Evolutionary conservation across 2,113 vertebrate genomes (phyloP).

Genomic region (Rhombomys opimus): DNA sequence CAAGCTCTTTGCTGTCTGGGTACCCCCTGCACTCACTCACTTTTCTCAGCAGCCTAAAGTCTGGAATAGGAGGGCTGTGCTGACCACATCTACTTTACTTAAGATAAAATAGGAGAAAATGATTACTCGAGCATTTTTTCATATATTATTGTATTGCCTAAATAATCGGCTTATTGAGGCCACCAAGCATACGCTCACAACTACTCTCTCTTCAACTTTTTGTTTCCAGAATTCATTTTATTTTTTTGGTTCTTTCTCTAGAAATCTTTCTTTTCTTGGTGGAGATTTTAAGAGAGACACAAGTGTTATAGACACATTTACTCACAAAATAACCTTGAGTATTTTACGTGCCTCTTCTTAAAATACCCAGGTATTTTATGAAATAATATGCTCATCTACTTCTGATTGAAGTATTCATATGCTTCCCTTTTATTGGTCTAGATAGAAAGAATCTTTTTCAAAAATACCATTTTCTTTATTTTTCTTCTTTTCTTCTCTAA

Average conservation of each 20-base stretch:
- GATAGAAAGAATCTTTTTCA: not conserved
- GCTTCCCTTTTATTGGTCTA: not conserved
- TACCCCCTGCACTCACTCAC: fast-evolving
- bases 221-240: not conserved
- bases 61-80: not conserved
- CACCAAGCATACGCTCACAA: not conserved
- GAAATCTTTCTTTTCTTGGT: not conserved
- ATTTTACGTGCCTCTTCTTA: not conserved
- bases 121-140: not conserved
- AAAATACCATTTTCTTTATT: not conserved
- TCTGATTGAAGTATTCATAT: not conserved
- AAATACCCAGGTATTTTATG: not conserved
- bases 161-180: not conserved
- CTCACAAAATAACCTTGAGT: not conserved
- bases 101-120: not conserved
- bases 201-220: not conserved
- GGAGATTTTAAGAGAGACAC: not conserved
- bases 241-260: constrained; percentile 13
- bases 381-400: not conserved
- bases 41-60: not conserved
- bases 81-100: not conserved
- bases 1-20: not conserved
- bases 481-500: not conserved
- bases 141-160: not conserved
- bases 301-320: not conserved